Conservation (phyloP, 2,888 invertebrate genomes). For the Drosophila kokeensis region DNA sequence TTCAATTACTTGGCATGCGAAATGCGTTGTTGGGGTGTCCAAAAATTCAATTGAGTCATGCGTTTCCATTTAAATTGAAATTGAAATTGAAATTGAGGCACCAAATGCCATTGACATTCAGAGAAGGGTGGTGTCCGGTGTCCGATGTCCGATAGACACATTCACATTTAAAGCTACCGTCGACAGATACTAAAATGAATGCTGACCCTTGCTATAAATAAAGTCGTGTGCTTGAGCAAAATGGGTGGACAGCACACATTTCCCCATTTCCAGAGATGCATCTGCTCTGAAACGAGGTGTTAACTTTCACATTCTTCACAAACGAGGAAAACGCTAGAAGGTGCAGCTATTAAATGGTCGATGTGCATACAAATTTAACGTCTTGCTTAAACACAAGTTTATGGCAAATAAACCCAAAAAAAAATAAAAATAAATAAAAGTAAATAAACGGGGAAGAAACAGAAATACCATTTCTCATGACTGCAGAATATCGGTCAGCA, state of each 20-base stretch:
- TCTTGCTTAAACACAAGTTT: constrained; percentile 69
- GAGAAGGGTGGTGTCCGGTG: constrained; percentile 15
- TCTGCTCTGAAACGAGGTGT: constrained; percentile 60
- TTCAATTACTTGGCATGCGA: constrained; percentile 59
- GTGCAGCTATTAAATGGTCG: constrained; percentile 54
- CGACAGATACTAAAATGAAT: constrained; percentile 27
- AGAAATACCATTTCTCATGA: constrained; percentile 50
- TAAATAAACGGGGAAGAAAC: background rate
- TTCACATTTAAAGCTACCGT: constrained; percentile 4
- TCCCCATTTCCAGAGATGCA: constrained; percentile 27
- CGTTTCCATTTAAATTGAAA: constrained; percentile 63
- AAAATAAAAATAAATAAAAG: background rate
- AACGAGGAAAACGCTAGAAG: constrained; percentile 17
- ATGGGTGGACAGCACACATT: constrained; percentile 40
- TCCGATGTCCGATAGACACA: too few relatives aligned
- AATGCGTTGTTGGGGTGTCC: constrained; percentile 41
- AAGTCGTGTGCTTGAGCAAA: constrained; percentile 54
- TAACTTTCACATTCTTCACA: constrained; percentile 70
- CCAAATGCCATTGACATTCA: constrained; percentile 32
- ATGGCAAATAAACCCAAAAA: constrained; percentile 66
- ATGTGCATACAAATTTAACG: constrained; percentile 65
- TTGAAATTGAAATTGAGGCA: constrained; percentile 53
- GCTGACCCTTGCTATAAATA: constrained; percentile 51
- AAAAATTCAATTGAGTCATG: constrained; percentile 72
- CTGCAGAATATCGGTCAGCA: constrained; percentile 69